Evolutionary conservation across 1,140 invertebrate genomes (phyloP).

Genomic region (Pseudomyrmex pallidus): DNA sequence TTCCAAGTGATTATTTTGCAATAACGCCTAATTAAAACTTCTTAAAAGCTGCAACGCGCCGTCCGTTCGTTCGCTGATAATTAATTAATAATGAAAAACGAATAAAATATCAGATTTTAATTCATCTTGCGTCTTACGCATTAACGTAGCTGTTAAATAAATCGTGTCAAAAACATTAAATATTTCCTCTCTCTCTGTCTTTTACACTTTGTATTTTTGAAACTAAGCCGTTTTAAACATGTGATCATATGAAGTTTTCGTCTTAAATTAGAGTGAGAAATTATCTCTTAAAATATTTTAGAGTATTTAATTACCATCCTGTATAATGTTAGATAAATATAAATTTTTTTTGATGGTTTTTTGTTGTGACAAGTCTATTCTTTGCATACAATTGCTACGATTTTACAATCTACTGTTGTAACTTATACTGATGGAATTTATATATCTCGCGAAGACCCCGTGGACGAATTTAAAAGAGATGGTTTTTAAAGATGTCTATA

Average conservation of each 20-base stretch:
- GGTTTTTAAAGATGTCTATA: conserved; percentile 47
- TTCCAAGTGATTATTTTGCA: conserved; percentile 22
- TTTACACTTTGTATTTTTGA: too few relatives aligned
- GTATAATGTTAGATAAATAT: too few relatives aligned
- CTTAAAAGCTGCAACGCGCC: neutral
- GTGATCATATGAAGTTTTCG: too few relatives aligned
- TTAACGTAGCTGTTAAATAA: neutral
- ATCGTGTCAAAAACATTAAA: neutral
- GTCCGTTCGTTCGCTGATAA: neutral
- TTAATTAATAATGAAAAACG: conserved; percentile 1
- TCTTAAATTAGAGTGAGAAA: too few relatives aligned
- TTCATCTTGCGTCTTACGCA: neutral
- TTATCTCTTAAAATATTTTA: too few relatives aligned
- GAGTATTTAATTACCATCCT: too few relatives aligned
- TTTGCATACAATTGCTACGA: neutral
- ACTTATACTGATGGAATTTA: conserved; percentile 31
- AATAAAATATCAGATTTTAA: neutral
- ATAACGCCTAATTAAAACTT: conserved; percentile 37
- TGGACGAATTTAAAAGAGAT: conserved; percentile 38
- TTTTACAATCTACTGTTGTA: neutral
- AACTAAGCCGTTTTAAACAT: too few relatives aligned
- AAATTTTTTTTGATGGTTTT: neutral
- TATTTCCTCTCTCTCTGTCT: too few relatives aligned
- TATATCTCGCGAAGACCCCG: neutral
- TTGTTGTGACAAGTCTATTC: neutral